A percentile compares a stretch with the other conserved stretches of the same genome.
phyloP scores from a whole-genome alignment of 2,888 invertebrate species.

The Lutraria lutraria region DNA sequence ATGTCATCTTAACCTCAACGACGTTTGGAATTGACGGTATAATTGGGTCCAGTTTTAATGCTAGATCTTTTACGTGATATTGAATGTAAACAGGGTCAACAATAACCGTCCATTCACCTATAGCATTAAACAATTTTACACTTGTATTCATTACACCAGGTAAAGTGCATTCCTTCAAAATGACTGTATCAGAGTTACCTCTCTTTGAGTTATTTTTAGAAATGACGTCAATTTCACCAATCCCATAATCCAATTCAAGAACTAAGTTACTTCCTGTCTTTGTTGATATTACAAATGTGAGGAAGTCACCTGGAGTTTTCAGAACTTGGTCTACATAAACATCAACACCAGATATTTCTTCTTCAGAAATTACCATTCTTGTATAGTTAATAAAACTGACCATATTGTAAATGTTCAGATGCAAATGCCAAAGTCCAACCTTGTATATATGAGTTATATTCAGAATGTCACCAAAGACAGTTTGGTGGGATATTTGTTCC shows the following conservation, averaged over 20 bases:
- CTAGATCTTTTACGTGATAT: constrained; percentile 66
- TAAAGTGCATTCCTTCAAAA: constrained; percentile 48
- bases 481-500: constrained; percentile 18
- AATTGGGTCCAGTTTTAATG: constrained; percentile 53
- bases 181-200: constrained; percentile 57
- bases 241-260: constrained; percentile 59
- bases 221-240: constrained; percentile 48
- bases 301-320: constrained; percentile 53
- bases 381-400: constrained; percentile 62
- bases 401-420: constrained; percentile 68
- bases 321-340: constrained; percentile 48
- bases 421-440: constrained; percentile 64
- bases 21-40: constrained; percentile 66
- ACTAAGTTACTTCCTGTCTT: constrained; percentile 70
- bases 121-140: constrained; percentile 62
- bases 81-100: constrained; percentile 62
- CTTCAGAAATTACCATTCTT: constrained; percentile 62
- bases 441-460: constrained; percentile 59
- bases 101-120: constrained; percentile 27
- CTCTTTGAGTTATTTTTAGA: constrained; percentile 58
- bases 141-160: constrained; percentile 61
- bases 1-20: constrained; percentile 48
- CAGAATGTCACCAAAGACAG: constrained; percentile 33
- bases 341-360: constrained; percentile 63
- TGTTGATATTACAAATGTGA: constrained; percentile 60